Percentiles rank a stretch among this genome's conserved stretches.
phyloP scores from a whole-genome alignment of 2,888 invertebrate genomes.

The Aproaerema taeniolella region DNA sequence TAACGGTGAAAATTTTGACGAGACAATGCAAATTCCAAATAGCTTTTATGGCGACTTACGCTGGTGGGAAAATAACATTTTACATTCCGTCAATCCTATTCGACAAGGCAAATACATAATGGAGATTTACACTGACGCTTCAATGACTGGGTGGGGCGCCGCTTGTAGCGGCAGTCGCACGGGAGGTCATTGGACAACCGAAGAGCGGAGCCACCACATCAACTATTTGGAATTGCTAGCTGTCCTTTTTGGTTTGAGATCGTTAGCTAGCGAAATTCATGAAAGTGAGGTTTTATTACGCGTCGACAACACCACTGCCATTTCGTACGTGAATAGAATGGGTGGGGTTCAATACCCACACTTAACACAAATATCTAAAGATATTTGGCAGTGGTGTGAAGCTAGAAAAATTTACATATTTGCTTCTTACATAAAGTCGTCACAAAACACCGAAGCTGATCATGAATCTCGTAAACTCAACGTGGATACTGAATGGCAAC shows the following conservation, averaged over 20 bases:
- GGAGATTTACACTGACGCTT: slow-evolving; percentile 15
- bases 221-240: slow-evolving; percentile 15
- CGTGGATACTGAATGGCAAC: slow-evolving; percentile 7
- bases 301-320: slow-evolving; percentile 15
- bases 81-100: neutral
- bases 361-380: neutral
- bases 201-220: slow-evolving; percentile 3
- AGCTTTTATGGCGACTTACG: slow-evolving; percentile 1
- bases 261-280: slow-evolving; percentile 9
- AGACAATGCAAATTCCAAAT: neutral
- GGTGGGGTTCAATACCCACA: neutral
- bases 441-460: slow-evolving; percentile 10
- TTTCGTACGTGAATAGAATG: slow-evolving; percentile 16
- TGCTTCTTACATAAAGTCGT: slow-evolving; percentile 9
- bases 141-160: slow-evolving; percentile 13
- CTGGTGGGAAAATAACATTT: slow-evolving; percentile 1
- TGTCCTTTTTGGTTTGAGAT: slow-evolving; percentile 13
- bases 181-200: slow-evolving; percentile 8
- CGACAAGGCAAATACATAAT: neutral
- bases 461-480: slow-evolving; percentile 1
- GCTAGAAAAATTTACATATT: slow-evolving; percentile 1
- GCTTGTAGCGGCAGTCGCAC: slow-evolving; percentile 3
- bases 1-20: slow-evolving; percentile 2
- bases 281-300: slow-evolving; percentile 14
- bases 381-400: slow-evolving; percentile 11